These are phyloP conservation scores for Amblyopsis hoosieri DNA, from an alignment of 2,797 vertebrate species.

Conservation along the genomic window DNA sequence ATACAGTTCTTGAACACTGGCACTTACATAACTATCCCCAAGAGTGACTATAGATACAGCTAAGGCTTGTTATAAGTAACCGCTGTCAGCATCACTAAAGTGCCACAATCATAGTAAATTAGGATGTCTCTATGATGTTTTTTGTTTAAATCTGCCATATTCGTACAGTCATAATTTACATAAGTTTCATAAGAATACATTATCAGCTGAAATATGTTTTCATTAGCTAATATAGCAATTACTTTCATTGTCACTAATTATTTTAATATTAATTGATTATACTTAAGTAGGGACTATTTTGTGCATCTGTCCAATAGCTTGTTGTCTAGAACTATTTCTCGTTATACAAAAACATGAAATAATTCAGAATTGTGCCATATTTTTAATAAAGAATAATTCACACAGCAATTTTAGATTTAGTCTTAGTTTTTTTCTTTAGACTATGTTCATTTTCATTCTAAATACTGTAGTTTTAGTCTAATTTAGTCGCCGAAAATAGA, in stretches of 20 bases:
- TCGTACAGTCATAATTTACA: conserved; percentile 5
- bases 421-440: too few species aligned
- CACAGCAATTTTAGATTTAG: conserved; percentile 12
- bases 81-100: conserved; percentile 20
- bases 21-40: too few species aligned
- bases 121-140: conserved; percentile 3
- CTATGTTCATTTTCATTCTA: too few species aligned
- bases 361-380: too few species aligned
- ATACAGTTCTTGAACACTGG: background rate
- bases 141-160: background rate
- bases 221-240: conserved; percentile 40
- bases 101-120: background rate
- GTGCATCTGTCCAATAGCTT: background rate
- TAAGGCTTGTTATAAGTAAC: conserved; percentile 12
- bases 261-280: background rate
- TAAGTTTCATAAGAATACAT: background rate
- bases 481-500: too few species aligned
- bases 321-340: too few species aligned
- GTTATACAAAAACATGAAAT: too few species aligned
- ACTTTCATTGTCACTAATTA: conserved; percentile 14
- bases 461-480: too few species aligned
- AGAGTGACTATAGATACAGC: conserved; percentile 24
- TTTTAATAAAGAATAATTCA: conserved; percentile 31
- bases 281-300: background rate
- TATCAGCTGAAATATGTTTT: conserved; percentile 6